Evolutionary conservation across 2,888 invertebrate genomes (phyloP).

Genomic region (Cephalotes varians): DNA sequence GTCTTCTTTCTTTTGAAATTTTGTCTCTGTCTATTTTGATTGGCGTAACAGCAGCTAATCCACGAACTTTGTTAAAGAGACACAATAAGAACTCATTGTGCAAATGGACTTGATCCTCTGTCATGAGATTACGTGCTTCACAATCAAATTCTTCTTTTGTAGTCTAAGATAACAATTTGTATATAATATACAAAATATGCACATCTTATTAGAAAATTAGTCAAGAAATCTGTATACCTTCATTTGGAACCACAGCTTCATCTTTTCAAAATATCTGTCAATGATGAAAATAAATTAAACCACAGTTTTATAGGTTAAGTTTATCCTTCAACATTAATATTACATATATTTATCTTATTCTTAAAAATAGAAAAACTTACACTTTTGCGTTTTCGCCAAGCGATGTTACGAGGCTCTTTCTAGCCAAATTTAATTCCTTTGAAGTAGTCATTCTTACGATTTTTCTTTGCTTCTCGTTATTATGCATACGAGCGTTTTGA

Average conservation of each 20-base stretch:
- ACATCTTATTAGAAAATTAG: background rate
- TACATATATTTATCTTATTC: background rate
- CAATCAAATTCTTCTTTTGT: constrained; percentile 94
- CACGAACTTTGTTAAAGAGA: constrained; percentile 91
- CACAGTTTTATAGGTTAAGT: constrained; percentile 7
- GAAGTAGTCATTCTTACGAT: constrained; percentile 79
- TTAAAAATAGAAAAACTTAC: constrained; percentile 79
- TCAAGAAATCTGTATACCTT: constrained; percentile 78
- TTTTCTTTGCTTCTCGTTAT: background rate
- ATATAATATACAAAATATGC: constrained; percentile 3
- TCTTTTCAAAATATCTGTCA: constrained; percentile 89
- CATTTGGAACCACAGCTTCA: constrained; percentile 91
- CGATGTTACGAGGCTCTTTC: constrained; percentile 88
- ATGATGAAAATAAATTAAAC: constrained; percentile 10
- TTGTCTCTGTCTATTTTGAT: constrained; percentile 86
- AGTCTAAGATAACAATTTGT: constrained; percentile 87
- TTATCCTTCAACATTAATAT: background rate
- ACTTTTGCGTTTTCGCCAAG: constrained; percentile 90
- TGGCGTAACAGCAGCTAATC: constrained; percentile 84
- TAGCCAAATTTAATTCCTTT: constrained; percentile 87
- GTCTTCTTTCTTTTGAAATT: constrained; percentile 79
- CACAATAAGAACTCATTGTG: constrained; percentile 95
- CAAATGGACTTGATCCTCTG: constrained; percentile 91
- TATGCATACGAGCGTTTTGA: background rate
- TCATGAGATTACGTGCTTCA: constrained; percentile 91